phyloP scores from a whole-genome alignment of 2,113 vertebrate species.

The Leptobrachium ailaonicum region DNA sequence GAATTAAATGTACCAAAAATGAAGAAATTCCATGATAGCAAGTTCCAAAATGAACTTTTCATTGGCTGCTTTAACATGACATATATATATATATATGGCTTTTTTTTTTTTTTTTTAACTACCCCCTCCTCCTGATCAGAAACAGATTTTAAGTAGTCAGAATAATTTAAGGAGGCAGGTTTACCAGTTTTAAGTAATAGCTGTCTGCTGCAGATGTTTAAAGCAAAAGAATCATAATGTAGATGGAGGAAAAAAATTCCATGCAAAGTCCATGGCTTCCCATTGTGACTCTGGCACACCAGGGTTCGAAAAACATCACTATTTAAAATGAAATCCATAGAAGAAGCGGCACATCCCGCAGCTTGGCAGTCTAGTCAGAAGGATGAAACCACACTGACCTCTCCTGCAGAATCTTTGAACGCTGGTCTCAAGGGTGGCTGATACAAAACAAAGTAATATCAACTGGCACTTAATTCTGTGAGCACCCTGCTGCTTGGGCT shows the following conservation, averaged over 20 bases:
- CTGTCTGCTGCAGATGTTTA: slow-evolving; percentile 57
- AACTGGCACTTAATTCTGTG: slow-evolving; percentile 94
- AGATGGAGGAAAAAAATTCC: slow-evolving; percentile 56
- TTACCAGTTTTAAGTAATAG: slow-evolving; percentile 27
- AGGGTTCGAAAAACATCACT: slow-evolving; percentile 71
- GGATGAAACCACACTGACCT: slow-evolving; percentile 79
- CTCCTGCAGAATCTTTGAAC: slow-evolving; percentile 81
- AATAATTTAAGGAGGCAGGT: slow-evolving; percentile 15
- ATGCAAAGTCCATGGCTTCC: slow-evolving; percentile 68
- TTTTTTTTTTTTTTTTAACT: background rate
- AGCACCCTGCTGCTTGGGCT: slow-evolving; percentile 84
- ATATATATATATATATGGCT: no score
- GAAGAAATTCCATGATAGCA: no score
- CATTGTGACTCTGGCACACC: slow-evolving; percentile 73
- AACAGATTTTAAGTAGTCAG: background rate
- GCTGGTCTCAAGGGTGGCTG: slow-evolving; percentile 82
- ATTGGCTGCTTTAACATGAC: no score
- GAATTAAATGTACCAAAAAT: no score
- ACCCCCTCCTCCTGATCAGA: background rate
- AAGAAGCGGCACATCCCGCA: slow-evolving; percentile 69
- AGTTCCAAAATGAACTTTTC: no score
- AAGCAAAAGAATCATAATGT: slow-evolving; percentile 58
- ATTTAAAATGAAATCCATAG: slow-evolving; percentile 79
- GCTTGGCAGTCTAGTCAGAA: slow-evolving; percentile 76
- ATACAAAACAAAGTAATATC: slow-evolving; percentile 94